Conservation (phyloP, 2,888 invertebrate genomes). For the Vandiemenella viatica region DNA sequence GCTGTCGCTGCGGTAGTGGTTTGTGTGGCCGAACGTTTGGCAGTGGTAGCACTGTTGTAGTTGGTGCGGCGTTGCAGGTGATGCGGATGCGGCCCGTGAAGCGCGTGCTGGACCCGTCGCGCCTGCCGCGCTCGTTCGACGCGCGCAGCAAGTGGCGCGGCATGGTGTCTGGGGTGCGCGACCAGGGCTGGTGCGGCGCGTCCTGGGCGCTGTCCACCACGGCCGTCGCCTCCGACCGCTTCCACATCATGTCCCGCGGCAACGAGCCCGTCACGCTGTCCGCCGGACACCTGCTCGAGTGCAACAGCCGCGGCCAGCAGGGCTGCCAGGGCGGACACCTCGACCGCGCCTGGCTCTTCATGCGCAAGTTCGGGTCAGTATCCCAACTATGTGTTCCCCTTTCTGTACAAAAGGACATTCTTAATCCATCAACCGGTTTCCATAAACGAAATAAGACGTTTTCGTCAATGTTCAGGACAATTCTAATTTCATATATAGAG, state of each 20-base stretch:
- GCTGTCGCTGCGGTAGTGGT: too few species aligned
- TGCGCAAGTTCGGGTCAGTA: conserved; percentile 47
- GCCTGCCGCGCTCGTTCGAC: conserved; percentile 60
- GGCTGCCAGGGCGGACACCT: conserved; percentile 81
- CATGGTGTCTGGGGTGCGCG: conserved; percentile 46
- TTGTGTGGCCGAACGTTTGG: too few species aligned
- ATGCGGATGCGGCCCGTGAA: conserved; percentile 30
- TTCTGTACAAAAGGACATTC: too few species aligned
- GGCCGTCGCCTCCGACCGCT: conserved; percentile 63
- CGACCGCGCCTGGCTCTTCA: conserved; percentile 83
- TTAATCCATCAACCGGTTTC: too few species aligned
- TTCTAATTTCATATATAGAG: too few species aligned
- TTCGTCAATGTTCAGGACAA: too few species aligned
- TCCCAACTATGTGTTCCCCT: too few species aligned
- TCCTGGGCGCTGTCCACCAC: conserved; percentile 89
- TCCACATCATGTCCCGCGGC: conserved; percentile 71
- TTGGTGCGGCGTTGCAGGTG: conserved; percentile 13
- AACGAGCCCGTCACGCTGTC: conserved; percentile 55
- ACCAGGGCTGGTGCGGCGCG: conserved; percentile 61
- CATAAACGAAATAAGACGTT: too few species aligned
- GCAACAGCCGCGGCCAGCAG: conserved; percentile 58
- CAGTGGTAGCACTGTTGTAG: too few species aligned
- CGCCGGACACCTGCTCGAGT: conserved; percentile 74
- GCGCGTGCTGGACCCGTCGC: conserved; percentile 39
- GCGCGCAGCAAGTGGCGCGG: conserved; percentile 57